Percentiles rank a stretch among this genome's conserved stretches.
Conservation (phyloP, 1,140 invertebrate genomes). For the Sminthurides bifidus region DNA sequence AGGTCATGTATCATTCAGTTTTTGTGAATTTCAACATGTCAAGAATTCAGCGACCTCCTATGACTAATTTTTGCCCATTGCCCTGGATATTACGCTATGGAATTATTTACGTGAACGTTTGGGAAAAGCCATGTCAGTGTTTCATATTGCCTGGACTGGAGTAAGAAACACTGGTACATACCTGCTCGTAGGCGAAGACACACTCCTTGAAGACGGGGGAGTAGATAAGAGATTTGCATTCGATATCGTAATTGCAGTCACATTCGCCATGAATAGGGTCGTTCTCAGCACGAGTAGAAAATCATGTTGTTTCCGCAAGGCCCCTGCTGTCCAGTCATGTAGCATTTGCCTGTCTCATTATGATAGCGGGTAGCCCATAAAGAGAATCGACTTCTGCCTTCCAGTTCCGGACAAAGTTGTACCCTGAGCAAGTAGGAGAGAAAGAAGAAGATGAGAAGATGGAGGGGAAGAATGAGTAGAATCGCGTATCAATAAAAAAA, state of each 20-base stretch:
- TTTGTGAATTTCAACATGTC: too few relatives aligned
- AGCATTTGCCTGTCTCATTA: conserved; percentile 23
- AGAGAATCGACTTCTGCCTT: conserved; percentile 14
- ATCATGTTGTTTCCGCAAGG: conserved; percentile 33
- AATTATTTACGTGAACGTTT: neutral
- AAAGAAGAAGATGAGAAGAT: too few relatives aligned
- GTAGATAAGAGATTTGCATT: conserved; percentile 29
- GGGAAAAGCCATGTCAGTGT: too few relatives aligned
- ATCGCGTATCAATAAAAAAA: too few relatives aligned
- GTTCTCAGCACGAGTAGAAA: conserved; percentile 26
- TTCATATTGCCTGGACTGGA: too few relatives aligned
- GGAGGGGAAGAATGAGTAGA: too few relatives aligned
- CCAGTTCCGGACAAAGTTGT: conserved; percentile 27
- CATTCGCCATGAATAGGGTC: conserved; percentile 26
- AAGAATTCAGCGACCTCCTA: too few relatives aligned
- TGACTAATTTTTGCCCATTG: too few relatives aligned
- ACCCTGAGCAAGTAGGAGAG: too few relatives aligned
- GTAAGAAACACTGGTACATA: conserved; percentile 4
- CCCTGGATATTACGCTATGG: too few relatives aligned
- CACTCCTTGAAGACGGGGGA: conserved; percentile 28
- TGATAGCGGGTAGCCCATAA: conserved; percentile 29
- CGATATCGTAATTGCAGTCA: conserved; percentile 31
- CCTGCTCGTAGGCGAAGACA: conserved; percentile 31
- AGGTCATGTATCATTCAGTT: too few relatives aligned
- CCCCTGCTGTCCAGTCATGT: conserved; percentile 26